Evolutionary conservation across 2,797 vertebrate species (phyloP).

Genomic region (Chloroceryle inda): DNA sequence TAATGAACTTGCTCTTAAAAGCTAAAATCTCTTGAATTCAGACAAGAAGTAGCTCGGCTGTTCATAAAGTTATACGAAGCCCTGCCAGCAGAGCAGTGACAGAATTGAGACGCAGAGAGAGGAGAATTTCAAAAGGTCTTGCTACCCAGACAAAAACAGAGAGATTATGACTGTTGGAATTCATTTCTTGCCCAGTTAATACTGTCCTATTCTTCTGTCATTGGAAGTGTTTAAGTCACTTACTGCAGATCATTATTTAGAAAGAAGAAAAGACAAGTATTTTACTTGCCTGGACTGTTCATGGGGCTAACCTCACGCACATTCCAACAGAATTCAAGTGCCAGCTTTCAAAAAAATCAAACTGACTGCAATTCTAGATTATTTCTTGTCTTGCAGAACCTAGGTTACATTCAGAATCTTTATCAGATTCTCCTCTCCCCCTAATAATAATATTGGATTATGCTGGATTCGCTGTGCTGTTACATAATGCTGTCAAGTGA

Average conservation of each 20-base stretch:
- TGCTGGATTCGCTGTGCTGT: slow-evolving; percentile 1
- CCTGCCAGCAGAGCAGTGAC: background rate
- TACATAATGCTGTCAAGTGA: slow-evolving; percentile 1
- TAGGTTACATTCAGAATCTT: background rate
- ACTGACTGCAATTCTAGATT: background rate
- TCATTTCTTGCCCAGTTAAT: background rate
- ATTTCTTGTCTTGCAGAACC: background rate
- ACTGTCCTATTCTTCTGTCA: background rate
- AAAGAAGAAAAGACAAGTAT: background rate
- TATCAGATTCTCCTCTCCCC: slow-evolving; percentile 6
- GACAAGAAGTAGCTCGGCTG: background rate
- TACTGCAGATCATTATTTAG: background rate
- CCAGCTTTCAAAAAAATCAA: background rate
- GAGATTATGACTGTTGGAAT: background rate
- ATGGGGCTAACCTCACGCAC: accelerated
- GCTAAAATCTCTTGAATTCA: background rate
- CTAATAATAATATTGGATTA: slow-evolving; percentile 25
- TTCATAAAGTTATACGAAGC: background rate
- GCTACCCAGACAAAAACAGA: background rate
- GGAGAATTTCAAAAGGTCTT: background rate
- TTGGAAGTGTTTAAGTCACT: background rate
- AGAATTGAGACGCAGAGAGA: background rate
- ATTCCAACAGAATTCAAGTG: background rate
- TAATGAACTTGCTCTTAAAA: background rate
- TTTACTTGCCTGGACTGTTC: background rate